Evolutionary conservation across 2,888 invertebrate species (phyloP).

Genomic region (Eupithecia centaureata): DNA sequence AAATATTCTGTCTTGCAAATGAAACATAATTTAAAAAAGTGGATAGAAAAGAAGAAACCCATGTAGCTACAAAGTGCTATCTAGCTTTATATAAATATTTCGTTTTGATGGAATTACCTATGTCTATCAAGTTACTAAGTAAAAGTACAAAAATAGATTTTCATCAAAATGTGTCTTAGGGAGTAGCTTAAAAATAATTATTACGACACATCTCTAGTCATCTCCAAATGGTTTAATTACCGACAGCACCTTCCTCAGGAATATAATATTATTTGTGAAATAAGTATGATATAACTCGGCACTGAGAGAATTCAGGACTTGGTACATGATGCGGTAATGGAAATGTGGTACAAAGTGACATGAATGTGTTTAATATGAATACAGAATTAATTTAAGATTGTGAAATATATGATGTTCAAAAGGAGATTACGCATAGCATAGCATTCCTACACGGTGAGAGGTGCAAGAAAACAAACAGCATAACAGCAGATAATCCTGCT

Average conservation of each 20-base stretch:
- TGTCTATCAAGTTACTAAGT: slow-evolving; percentile 7
- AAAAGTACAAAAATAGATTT: slow-evolving; percentile 24
- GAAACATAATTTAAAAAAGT: not conserved
- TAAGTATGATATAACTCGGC: slow-evolving; percentile 37
- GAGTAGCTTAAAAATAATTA: slow-evolving; percentile 36
- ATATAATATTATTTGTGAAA: slow-evolving; percentile 30
- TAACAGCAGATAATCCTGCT: not conserved
- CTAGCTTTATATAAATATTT: not conserved
- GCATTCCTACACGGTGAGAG: not conserved
- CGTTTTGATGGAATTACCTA: not conserved
- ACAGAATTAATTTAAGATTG: not conserved
- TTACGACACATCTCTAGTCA: slow-evolving; percentile 22
- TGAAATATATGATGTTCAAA: not conserved
- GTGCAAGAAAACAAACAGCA: not conserved
- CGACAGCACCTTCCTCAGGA: slow-evolving; percentile 7
- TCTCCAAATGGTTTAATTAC: slow-evolving; percentile 45
- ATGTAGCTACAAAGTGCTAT: not conserved
- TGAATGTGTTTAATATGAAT: not conserved
- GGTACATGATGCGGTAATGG: not conserved
- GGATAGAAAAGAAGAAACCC: too few relatives aligned
- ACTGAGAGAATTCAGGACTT: slow-evolving; percentile 4
- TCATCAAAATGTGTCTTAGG: slow-evolving; percentile 26
- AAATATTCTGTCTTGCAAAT: not conserved
- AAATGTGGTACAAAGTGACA: not conserved
- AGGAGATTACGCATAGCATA: not conserved